Evolutionary conservation across 2,113 vertebrate genomes (phyloP).

Genomic region (Oreotrochilus melanogaster): DNA sequence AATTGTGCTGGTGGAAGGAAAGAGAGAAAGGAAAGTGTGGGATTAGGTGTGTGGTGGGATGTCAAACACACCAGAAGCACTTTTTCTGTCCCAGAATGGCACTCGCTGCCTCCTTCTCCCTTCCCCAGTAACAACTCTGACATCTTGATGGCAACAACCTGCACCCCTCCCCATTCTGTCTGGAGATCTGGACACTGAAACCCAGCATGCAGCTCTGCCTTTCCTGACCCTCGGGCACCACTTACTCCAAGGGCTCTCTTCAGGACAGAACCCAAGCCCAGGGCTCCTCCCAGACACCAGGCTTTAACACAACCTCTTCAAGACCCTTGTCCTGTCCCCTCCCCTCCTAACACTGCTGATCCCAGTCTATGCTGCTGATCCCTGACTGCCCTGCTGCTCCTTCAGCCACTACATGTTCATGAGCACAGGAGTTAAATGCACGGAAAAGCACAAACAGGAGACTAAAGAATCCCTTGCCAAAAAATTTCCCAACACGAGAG

Average conservation of each 20-base stretch:
- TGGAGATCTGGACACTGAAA: no score
- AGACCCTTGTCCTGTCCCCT: neutral
- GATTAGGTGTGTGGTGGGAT: rapidly evolving
- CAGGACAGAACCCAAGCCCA: neutral
- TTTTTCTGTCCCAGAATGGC: neutral
- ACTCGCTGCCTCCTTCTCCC: neutral
- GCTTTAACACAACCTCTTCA: no score
- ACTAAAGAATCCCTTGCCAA: neutral
- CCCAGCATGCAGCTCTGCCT: neutral
- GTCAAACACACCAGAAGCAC: neutral
- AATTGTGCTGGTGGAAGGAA: slow-evolving; percentile 37
- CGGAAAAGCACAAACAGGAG: neutral
- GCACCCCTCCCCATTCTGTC: no score
- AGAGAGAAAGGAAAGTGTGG: neutral
- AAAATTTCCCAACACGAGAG: neutral
- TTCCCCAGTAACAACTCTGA: neutral
- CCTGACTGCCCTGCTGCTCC: neutral
- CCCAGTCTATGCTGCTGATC: neutral
- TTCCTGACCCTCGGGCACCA: neutral
- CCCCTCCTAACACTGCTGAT: rapidly evolving
- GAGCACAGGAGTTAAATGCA: neutral
- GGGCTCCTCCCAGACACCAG: rapidly evolving
- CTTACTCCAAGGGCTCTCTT: neutral
- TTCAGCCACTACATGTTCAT: rapidly evolving
- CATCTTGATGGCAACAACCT: no score